Base-by-base conservation (phyloP, 2,888 invertebrate genomes). In the Sarcophaga variegata region DNA sequence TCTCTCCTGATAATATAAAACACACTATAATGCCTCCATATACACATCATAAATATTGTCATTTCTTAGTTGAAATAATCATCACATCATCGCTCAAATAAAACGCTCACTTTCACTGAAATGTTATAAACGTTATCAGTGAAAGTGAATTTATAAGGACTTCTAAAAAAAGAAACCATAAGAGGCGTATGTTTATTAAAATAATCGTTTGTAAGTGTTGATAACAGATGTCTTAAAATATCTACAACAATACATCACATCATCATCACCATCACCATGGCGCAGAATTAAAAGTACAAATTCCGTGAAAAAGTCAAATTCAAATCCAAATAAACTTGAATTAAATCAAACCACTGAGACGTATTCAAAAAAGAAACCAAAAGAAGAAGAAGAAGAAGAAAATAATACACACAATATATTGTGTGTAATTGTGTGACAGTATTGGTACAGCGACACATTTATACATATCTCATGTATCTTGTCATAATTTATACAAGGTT, bases 291-390 rank as follows among this genome's bases (percentile, higher is more conserved):
- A 69, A 22, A 37, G 37, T 45, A 64, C 45, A 59, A 69, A 79
- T 79, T 83, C 11, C 49, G 70, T 79, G 79, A 84, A 79, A 84
- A 79, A 84, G 64, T 64, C 75, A 69, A 80, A 80, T 47, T 3
- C 27, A 47, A 47, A 75, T 75, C 8, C 27, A 60, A 27, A 75
- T 75, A 75, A 64, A 84, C 75, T 84, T 80, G 63, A 79, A 70
- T 84, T 75, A 60, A 84, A 75, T 60, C 27, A 67, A 64, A 59
- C 45, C 63, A 64, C n/a, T 67, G 54, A 17, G 17, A 17, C 54
- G 17, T 54, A 14, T 54, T 54, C 17, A 54, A 14, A 54, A 54
- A 54, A 54, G 17, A 54, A 17, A 37, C 10, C 8, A 49, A 14
- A 49, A 49, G 0, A 54, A 4, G 3, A 54, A 54, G 10, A 12